These are phyloP conservation scores for Protodeltote pygarga DNA, from an alignment of 2,888 invertebrate species.

Conservation along the genomic window DNA sequence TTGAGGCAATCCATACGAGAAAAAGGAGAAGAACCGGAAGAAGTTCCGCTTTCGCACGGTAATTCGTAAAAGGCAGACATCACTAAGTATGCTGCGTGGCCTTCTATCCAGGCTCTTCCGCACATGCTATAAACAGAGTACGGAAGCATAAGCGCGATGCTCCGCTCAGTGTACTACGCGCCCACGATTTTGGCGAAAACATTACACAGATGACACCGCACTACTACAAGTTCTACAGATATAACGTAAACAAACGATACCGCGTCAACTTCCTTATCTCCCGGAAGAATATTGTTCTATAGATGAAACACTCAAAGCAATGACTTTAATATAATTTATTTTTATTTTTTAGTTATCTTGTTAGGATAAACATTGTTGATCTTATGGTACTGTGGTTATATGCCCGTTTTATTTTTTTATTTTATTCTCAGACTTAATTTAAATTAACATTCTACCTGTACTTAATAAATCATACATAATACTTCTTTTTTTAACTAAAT, in stretches of 20 bases:
- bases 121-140: slow-evolving; percentile 76
- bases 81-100: slow-evolving; percentile 64
- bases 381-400: too few relatives aligned
- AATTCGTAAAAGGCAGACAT: slow-evolving; percentile 61
- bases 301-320: too few relatives aligned
- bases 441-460: too few relatives aligned
- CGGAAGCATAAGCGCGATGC: slow-evolving; percentile 71
- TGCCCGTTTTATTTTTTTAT: too few relatives aligned
- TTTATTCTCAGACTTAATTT: too few relatives aligned
- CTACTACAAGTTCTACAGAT: slow-evolving; percentile 46
- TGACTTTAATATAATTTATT: too few relatives aligned
- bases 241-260: slow-evolving; percentile 60
- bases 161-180: slow-evolving; percentile 49
- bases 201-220: slow-evolving; percentile 54
- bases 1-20: too few relatives aligned
- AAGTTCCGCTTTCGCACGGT: slow-evolving; percentile 50
- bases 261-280: slow-evolving; percentile 71
- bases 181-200: slow-evolving; percentile 53
- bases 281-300: slow-evolving; percentile 66
- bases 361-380: too few relatives aligned
- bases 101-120: slow-evolving; percentile 81
- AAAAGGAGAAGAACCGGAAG: too few relatives aligned
- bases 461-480: too few relatives aligned
- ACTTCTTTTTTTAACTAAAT: neutral
- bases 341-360: too few relatives aligned